phyloP scores from a whole-genome alignment of 2,888 invertebrate species.

The Drosophila koepferae region DNA sequence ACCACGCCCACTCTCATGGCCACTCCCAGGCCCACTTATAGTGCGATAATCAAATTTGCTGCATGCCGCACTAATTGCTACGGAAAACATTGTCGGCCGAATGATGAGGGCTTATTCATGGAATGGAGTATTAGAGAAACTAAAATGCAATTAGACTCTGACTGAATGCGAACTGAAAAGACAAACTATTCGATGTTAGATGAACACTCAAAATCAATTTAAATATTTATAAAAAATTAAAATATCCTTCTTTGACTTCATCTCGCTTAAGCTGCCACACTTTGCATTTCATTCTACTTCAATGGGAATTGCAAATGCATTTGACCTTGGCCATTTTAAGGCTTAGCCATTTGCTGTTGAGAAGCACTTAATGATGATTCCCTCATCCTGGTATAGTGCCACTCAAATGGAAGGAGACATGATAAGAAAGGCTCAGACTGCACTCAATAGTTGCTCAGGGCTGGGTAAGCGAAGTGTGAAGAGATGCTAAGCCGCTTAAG shows the following conservation, averaged over 20 bases:
- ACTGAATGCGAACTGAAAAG: neutral
- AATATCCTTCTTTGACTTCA: neutral
- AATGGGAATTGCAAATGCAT: constrained; percentile 8
- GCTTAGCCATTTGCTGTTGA: constrained; percentile 27
- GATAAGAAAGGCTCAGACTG: constrained; percentile 48
- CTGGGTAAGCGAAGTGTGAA: neutral
- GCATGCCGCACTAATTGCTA: constrained; percentile 46
- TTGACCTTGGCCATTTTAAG: constrained; percentile 14
- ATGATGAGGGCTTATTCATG: neutral
- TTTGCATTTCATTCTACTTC: neutral
- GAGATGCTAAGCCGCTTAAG: constrained; percentile 46
- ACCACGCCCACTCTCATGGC: neutral
- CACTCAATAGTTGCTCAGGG: constrained; percentile 37
- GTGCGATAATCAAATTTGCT: constrained; percentile 44
- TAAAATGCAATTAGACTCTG: neutral
- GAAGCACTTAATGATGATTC: constrained; percentile 19
- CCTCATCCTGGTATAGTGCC: constrained; percentile 13
- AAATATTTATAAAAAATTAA: neutral
- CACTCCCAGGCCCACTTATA: neutral
- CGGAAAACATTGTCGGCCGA: constrained; percentile 4
- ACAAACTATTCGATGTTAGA: neutral
- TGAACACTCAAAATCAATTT: neutral
- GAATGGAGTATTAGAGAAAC: neutral
- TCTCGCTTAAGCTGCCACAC: neutral
- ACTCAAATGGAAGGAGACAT: constrained; percentile 32